phyloP scores from a whole-genome alignment of 2,797 vertebrate genomes.

The Pantherophis vulpinus region DNA sequence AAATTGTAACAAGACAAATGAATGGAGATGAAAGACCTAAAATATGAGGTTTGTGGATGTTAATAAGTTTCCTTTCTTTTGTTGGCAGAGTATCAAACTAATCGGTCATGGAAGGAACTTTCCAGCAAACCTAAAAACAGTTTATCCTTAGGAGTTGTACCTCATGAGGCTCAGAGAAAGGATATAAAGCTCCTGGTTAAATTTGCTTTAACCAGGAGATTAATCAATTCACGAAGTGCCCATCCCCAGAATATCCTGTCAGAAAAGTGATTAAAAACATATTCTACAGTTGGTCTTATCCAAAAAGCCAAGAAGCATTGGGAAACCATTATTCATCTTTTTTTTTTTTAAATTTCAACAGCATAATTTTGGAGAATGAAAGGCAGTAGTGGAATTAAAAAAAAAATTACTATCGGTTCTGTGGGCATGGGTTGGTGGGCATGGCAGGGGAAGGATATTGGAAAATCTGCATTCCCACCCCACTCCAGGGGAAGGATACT shows the following conservation, averaged over 20 bases:
- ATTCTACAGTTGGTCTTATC: not conserved
- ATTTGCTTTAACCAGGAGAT: not conserved
- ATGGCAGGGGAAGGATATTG: too few relatives aligned
- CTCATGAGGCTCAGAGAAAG: not conserved
- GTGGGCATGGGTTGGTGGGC: too few relatives aligned
- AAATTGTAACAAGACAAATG: not conserved
- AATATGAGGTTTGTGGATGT: slow-evolving; percentile 1
- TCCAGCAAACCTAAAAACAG: not conserved
- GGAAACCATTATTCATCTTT: not conserved
- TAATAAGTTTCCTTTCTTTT: slow-evolving; percentile 13
- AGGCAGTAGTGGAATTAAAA: not conserved
- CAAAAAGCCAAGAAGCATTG: not conserved
- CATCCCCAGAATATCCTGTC: not conserved
- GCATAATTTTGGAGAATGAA: not conserved
- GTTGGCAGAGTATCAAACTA: slow-evolving; percentile 1
- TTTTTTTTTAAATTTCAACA: not conserved
- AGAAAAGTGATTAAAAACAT: not conserved
- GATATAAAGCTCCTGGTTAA: not conserved
- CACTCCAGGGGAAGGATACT: too few relatives aligned
- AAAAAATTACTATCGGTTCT: too few relatives aligned
- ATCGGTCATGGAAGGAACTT: not conserved
- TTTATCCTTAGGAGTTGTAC: not conserved
- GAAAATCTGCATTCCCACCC: too few relatives aligned
- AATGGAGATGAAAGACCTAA: slow-evolving; percentile 14
- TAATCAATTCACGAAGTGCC: not conserved